Evolutionary conservation across 2,888 invertebrate species (phyloP), one percentile per base, ranked within the genome.

Genomic region (Temnothorax unifasciatus): DNA sequence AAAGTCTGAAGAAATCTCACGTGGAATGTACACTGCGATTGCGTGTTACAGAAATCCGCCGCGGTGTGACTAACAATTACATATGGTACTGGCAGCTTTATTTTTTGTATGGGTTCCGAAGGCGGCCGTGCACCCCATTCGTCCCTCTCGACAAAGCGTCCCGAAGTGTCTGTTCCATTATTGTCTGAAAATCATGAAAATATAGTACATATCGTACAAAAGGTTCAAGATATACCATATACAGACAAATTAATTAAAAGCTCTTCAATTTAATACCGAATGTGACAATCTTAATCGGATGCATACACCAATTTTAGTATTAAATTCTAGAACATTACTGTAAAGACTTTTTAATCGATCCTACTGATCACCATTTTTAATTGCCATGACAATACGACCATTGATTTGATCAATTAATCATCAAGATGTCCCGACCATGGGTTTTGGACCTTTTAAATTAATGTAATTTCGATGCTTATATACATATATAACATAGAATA

Each of bases 51-150:
- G 47, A 87, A 86, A 0, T 90, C 87, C 0, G 92, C 90, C 4
- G 85, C 93, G 3, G 94, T 94, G 50, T 94, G 94, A 83, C 93
- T 93, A 64, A 94, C 93, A 50, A 94, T 91, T 8, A 94, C 93
- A 34, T 92, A 94, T 5, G 93, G 92, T 41, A 93, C 93, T 9
- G 95, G 95, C 54, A 88, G 89, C 63, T 66, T 85, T 63, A 95
- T 71, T 59, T 89, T 88, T 1, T n/a, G 50, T n/a, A 90, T 44
- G 1, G 71, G 21, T 5, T 59, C 74, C 1, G 81, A 29, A 0
- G 96, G 96, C 0, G 97, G 96, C 92, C 96, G 96, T 0, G 97
- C 97, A 0, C 96, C 93, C 97, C 97, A 98, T 81, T 96, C 96
- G 0, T 95, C 93, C 47, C 97, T 94, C 3, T 95, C 93, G 0